Evolutionary conservation across 2,797 vertebrate genomes (phyloP).

Genomic region (Pseudochromis fuscus): DNA sequence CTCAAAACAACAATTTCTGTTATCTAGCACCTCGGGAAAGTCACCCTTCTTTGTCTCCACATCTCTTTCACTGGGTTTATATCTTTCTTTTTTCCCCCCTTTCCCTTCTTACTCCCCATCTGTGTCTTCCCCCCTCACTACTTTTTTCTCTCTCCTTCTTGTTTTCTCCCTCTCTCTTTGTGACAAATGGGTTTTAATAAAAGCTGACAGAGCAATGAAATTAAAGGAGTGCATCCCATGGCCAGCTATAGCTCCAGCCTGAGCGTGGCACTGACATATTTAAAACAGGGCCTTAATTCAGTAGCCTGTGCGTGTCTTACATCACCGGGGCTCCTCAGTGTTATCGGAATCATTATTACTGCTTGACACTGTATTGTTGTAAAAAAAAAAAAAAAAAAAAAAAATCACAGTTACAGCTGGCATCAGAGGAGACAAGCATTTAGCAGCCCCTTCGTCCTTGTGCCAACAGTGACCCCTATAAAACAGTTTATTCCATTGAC

Average conservation of each 20-base stretch:
- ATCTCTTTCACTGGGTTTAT: conserved; percentile 51
- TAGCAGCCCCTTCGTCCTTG: conserved; percentile 67
- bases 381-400: conserved; percentile 51
- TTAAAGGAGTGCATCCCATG: conserved; percentile 86
- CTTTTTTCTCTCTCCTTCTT: conserved; percentile 30
- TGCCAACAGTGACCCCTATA: conserved; percentile 74
- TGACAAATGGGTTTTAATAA: conserved; percentile 91
- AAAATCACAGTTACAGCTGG: conserved; percentile 57
- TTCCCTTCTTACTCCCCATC: conserved; percentile 46
- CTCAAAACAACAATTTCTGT: conserved; percentile 63
- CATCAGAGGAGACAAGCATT: conserved; percentile 65
- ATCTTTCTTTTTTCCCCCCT: conserved; percentile 17
- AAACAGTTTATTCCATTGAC: conserved; percentile 80
- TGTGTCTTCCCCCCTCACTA: conserved; percentile 13
- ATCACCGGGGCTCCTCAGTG: conserved; percentile 71
- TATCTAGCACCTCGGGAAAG: conserved; percentile 60
- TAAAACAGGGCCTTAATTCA: conserved; percentile 84
- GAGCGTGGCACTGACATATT: conserved; percentile 79
- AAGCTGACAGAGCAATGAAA: conserved; percentile 87
- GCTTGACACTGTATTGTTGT: conserved; percentile 68
- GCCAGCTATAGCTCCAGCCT: conserved; percentile 79
- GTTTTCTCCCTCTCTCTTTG: conserved; percentile 67
- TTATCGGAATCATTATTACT: conserved; percentile 78
- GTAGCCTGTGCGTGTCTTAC: conserved; percentile 73
- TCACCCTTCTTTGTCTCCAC: conserved; percentile 63